Evolutionary conservation across 2,888 invertebrate genomes (phyloP), one percentile per base, ranked within the genome.

Genomic region (Watsonalla binaria): DNA sequence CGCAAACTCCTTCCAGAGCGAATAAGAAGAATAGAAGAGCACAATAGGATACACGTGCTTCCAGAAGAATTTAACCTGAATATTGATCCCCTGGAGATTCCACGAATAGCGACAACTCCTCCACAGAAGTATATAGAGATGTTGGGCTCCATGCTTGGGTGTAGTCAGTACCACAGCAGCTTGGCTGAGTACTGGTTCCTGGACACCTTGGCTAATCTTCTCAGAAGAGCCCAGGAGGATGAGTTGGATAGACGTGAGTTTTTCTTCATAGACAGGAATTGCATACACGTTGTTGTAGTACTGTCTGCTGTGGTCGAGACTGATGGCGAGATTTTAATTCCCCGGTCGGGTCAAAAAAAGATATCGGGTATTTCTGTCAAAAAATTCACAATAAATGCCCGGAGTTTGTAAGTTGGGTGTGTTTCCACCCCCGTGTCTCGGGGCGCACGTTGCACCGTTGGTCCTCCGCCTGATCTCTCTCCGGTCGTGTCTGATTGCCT

Each of bases 141-240:
- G 5, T 59, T 92, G 52, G 92, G 80, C 0, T 71, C 78, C 0
- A 58, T 86, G 15, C 73, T 89, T 0, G 91, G 89, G 0, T 86
- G 92, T 46, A 72, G 57, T 2, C 70, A 74, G 46, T 91, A 86
- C 54, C 78, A 70, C 53, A 83, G 72, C 14, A 91, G 87, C 52
- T 61, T 91, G 53, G 84, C 90, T 0, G 90, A 91, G 53, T 91
- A 73, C 65, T 92, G 92, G 92, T 90, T 92, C 54, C 61, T 92
- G 64, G 92, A 92, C 45, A 90, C 86, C 0, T 34, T 92, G 56
- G 87, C 91, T 0, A 84, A 86, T 60, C 54, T 90, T 57, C 58
- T 90, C 59, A 73, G 85, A 52, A 70, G 90, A n/a, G 87, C 86
- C 0, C 90, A 90, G 45, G 79, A 74, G 0, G 87, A 89, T 51